phyloP scores from a whole-genome alignment of 2,888 invertebrate genomes.

The Mantis religiosa region DNA sequence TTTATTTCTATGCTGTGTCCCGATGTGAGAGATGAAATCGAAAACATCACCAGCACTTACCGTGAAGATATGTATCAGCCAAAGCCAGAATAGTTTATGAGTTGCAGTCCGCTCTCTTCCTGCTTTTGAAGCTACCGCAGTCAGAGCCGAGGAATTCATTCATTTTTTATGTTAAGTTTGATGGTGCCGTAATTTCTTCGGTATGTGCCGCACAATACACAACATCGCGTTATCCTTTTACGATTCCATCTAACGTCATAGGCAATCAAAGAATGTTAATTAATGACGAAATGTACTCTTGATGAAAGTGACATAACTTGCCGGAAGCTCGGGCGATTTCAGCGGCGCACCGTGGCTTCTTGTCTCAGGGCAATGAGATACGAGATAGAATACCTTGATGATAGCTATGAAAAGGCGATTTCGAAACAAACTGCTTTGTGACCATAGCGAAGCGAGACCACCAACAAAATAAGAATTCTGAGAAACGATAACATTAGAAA shows the following conservation, averaged over 20 bases:
- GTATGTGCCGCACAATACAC: background rate
- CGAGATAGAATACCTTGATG: background rate
- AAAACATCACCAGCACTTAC: background rate
- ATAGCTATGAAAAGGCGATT: background rate
- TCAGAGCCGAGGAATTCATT: background rate
- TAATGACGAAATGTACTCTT: background rate
- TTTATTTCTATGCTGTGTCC: background rate
- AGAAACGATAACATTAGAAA: too few species aligned
- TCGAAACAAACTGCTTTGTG: background rate
- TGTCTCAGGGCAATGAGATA: background rate
- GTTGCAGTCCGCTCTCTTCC: background rate
- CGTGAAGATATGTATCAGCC: background rate
- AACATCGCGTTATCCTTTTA: slow-evolving; percentile 9
- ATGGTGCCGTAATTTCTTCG: background rate
- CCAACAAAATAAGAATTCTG: background rate
- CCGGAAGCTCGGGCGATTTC: background rate
- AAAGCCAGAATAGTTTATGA: background rate
- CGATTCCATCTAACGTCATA: slow-evolving; percentile 11
- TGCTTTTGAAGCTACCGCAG: slow-evolving; percentile 13
- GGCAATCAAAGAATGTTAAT: slow-evolving; percentile 16
- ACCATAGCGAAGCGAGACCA: background rate
- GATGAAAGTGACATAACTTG: slow-evolving; percentile 1
- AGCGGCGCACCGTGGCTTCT: background rate
- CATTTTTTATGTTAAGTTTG: background rate
- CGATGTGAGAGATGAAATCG: background rate